Percentiles rank a stretch among this genome's conserved stretches.
Evolutionary conservation across 64 coral and sea anemone species (phyloP).

Genomic region (Montipora capricornis): DNA sequence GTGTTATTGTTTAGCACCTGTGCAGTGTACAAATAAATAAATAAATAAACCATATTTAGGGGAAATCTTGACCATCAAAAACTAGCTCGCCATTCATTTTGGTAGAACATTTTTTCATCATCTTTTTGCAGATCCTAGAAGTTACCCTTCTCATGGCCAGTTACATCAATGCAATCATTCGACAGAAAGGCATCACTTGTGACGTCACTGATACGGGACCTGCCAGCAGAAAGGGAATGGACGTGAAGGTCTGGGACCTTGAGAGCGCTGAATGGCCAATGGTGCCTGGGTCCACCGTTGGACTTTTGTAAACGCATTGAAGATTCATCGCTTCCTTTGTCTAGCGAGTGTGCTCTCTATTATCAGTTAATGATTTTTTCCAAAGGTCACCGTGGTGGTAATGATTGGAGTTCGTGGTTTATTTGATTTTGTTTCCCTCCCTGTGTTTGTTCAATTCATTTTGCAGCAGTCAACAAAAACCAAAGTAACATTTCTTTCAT

Average conservation of each 20-base stretch:
- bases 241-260: constrained; percentile 97
- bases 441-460: no score
- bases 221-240: constrained; percentile 61
- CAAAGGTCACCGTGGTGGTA: no score
- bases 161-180: constrained; percentile 97
- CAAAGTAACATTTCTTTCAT: no score
- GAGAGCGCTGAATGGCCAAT: constrained; percentile 99
- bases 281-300: constrained; percentile 86
- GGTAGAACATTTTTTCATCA: background rate
- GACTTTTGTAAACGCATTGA: constrained; percentile 40
- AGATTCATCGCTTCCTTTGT: background rate
- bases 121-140: constrained; percentile 87
- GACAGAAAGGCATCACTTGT: constrained; percentile 93
- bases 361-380: no score
- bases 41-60: no score
- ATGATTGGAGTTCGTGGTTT: no score
- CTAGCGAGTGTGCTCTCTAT: no score
- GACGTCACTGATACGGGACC: constrained; percentile 51
- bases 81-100: background rate
- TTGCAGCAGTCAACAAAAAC: no score
- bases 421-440: no score
- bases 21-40: no score
- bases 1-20: no score
- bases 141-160: constrained; percentile 97
- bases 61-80: no score